Conservation (phyloP, 1,140 invertebrate species). For the Ylistrum balloti region DNA sequence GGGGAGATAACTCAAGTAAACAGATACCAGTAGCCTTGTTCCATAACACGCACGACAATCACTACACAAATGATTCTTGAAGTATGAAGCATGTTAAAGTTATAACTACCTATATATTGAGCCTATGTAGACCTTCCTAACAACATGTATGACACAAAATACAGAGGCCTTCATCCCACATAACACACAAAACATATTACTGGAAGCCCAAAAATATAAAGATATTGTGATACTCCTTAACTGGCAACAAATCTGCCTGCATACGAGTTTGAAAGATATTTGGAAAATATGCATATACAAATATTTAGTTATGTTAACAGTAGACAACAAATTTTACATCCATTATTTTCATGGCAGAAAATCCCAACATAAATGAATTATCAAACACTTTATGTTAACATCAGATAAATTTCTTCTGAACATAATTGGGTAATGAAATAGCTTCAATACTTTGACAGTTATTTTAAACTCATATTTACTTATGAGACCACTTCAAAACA, state of each 20-base stretch:
- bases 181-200: background rate
- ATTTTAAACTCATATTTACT: no score
- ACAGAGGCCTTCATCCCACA: background rate
- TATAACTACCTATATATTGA: conserved; percentile 11
- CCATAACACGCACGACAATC: background rate
- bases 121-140: background rate
- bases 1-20: no score
- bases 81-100: background rate
- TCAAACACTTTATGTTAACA: background rate
- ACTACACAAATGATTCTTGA: conserved; percentile 18
- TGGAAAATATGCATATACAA: background rate
- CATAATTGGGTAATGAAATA: no score
- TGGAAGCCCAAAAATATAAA: conserved; percentile 6
- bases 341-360: background rate
- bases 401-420: no score
- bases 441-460: no score
- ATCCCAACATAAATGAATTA: background rate
- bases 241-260: conserved; percentile 31
- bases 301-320: no score
- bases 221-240: conserved; percentile 9
- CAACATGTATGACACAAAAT: background rate
- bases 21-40: no score
- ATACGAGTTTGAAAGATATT: background rate
- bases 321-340: background rate
- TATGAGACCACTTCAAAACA: no score